Base-by-base conservation (phyloP, 2,113 vertebrate genomes). In the Lamprologus lemairii region DNA sequence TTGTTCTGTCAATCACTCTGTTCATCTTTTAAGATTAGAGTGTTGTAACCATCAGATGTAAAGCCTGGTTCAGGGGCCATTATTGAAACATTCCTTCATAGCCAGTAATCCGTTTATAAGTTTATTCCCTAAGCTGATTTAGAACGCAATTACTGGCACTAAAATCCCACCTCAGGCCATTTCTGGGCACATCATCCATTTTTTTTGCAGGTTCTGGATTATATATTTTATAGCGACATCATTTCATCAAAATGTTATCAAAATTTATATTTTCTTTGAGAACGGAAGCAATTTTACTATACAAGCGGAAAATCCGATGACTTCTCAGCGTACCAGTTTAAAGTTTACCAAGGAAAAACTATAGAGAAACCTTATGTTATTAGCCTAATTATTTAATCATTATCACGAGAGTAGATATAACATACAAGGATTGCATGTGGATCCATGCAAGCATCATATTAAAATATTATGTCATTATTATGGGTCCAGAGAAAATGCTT, bases 21-120 rank as follows among this genome's bases (percentile, higher is more conserved):
- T 82, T 83, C 89, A 85, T 80, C 90, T 92, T 92, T 87, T 23
- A 89, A 86, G 91, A 95, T 93, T 91, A 93, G 84, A 60, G 35
- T 35, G 21, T 42, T 63, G 85, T 85, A 88, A 86, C 45, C 86
- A 90, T 86, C 82, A 71, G 81, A 84, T 85, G 58, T 87, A 91
- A 90, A 92, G 85, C 86, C 68, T 40, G n/a, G 86, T 92, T 91
- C 85, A 93, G 90, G 81, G 86, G 88, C 82, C 91, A 94, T 94
- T 93, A 95, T 93, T 94, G 92, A 94, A 95, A 95, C 96, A 96
- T 96, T 96, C 95, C 92, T 89, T 84, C 87, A 83, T 84, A 80
- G 71, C 53, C 58, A 78, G 31, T 95, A 96, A 96, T 96, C 96
- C 93, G 93, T 93, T 96, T 93, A 96, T 83, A 92, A 82, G 42